Conservation (phyloP, 2,797 vertebrate species). For the Steatocranus sp. region DNA sequence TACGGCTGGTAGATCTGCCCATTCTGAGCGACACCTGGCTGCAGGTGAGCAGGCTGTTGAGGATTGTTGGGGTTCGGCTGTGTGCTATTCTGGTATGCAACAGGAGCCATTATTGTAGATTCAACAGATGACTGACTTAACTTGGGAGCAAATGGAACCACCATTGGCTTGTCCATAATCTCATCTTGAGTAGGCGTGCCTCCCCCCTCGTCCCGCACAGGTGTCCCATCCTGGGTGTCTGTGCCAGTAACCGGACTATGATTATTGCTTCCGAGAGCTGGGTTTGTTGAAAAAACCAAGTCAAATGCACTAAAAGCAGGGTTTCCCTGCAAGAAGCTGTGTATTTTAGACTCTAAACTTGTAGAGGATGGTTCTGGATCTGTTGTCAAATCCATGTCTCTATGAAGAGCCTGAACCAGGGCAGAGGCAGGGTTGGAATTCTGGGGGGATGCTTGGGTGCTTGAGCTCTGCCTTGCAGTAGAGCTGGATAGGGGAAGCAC, state of each 20-base stretch:
- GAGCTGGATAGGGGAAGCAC: slow-evolving; percentile 23
- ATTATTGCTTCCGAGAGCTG: slow-evolving; percentile 26
- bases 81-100: slow-evolving; percentile 58
- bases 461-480: slow-evolving; percentile 57
- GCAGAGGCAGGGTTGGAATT: slow-evolving; percentile 65
- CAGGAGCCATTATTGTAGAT: background rate
- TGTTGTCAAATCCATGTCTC: slow-evolving; percentile 47
- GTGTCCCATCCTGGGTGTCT: slow-evolving; percentile 90
- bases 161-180: slow-evolving; percentile 86
- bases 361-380: slow-evolving; percentile 44
- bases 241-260: slow-evolving; percentile 66
- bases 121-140: slow-evolving; percentile 1
- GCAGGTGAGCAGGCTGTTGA: slow-evolving; percentile 47
- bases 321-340: slow-evolving; percentile 91
- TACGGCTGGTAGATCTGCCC: slow-evolving; percentile 53
- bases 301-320: slow-evolving; percentile 85
- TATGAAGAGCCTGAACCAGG: slow-evolving; percentile 65
- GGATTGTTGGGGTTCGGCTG: slow-evolving; percentile 19
- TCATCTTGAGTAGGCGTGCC: slow-evolving; percentile 97
- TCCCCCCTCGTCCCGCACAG: slow-evolving; percentile 90
- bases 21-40: slow-evolving; percentile 45
- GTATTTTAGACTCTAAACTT: slow-evolving; percentile 93
- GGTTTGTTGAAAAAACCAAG: slow-evolving; percentile 76
- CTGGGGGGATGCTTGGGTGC: background rate
- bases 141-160: slow-evolving; percentile 52